Conservation (phyloP, 2,113 vertebrate species). For the Corapipo altera region DNA sequence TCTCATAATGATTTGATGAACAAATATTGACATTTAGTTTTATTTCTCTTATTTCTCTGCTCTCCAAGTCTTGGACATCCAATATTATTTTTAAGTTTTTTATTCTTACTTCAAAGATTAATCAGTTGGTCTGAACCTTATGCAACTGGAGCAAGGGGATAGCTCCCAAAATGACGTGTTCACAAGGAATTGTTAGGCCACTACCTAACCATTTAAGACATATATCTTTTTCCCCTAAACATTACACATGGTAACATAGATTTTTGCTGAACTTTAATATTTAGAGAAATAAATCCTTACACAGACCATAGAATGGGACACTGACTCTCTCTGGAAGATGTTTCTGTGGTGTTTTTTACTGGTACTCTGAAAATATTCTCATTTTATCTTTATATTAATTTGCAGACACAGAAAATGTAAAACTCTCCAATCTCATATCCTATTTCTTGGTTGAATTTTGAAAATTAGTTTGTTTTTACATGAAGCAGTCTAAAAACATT, state of each 20-base stretch:
- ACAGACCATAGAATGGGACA: background rate
- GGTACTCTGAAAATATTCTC: background rate
- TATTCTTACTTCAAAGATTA: background rate
- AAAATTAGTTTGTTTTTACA: background rate
- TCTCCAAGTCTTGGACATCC: background rate
- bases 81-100: background rate
- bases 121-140: background rate
- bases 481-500: background rate
- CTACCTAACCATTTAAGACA: background rate
- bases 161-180: background rate
- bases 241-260: background rate
- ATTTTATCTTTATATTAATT: background rate
- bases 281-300: background rate
- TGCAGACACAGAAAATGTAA: background rate
- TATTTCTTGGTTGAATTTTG: background rate
- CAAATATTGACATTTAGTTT: slow-evolving; percentile 37
- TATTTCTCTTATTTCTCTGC: background rate
- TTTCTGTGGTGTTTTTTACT: background rate
- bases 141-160: background rate
- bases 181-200: background rate
- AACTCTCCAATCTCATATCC: background rate
- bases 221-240: background rate
- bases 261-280: background rate
- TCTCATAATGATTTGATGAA: background rate
- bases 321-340: background rate